Evolutionary conservation across 2,888 invertebrate genomes (phyloP).

Genomic region (Drosophila bunnanda): DNA sequence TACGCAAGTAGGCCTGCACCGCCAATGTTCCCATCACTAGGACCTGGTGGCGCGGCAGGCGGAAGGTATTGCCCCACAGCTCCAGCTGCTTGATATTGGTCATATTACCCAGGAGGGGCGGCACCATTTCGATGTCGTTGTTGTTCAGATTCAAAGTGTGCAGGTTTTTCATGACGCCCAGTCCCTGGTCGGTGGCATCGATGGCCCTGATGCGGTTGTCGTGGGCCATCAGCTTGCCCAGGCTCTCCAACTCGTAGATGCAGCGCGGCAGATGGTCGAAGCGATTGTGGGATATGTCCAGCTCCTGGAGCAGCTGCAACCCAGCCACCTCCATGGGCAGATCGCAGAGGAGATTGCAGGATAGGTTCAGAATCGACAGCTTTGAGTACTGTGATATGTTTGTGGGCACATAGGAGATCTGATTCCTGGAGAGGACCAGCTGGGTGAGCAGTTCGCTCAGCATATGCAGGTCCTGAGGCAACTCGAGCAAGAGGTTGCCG

Average conservation of each 20-base stretch:
- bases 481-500: conserved; percentile 45
- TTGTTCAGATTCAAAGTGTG: conserved; percentile 89
- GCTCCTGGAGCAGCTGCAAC: conserved; percentile 88
- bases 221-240: conserved; percentile 89
- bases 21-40: conserved; percentile 93
- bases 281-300: conserved; percentile 90
- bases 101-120: conserved; percentile 93
- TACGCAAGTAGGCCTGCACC: conserved; percentile 92
- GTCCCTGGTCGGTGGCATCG: conserved; percentile 86
- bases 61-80: conserved; percentile 93
- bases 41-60: conserved; percentile 94
- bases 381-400: conserved; percentile 87
- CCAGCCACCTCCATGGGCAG: conserved; percentile 89
- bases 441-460: conserved; percentile 86
- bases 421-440: conserved; percentile 89
- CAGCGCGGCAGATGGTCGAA: conserved; percentile 88
- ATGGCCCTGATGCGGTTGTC: conserved; percentile 89
- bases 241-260: conserved; percentile 91
- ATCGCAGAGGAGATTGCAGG: conserved; percentile 88
- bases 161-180: conserved; percentile 87
- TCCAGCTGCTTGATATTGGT: conserved; percentile 90
- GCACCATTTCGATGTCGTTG: conserved; percentile 90
- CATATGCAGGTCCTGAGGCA: conserved; percentile 81
- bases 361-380: conserved; percentile 88
- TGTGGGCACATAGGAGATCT: conserved; percentile 87